Evolutionary conservation across 2,888 invertebrate species (phyloP).

Genomic region (Poecilus cupreus): DNA sequence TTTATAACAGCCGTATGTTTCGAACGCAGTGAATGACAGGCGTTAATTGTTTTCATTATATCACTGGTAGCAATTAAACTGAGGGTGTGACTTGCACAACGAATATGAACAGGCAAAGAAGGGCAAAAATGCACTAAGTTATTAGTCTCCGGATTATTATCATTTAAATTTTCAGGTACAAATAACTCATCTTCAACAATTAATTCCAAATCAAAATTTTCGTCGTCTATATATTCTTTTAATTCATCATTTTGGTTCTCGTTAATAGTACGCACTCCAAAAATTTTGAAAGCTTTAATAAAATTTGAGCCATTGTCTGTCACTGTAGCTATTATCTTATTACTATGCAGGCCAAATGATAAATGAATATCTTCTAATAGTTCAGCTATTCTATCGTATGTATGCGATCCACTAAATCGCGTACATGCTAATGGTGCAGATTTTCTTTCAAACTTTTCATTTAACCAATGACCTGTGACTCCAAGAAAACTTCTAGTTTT

Average conservation of each 20-base stretch:
- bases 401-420: background rate
- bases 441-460: background rate
- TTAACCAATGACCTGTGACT: background rate
- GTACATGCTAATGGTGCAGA: background rate
- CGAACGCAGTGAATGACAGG: background rate
- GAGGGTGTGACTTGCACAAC: slow-evolving; percentile 48
- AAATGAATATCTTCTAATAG: background rate
- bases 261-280: background rate
- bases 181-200: background rate
- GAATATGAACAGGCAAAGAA: slow-evolving; percentile 17
- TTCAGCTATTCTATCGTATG: background rate
- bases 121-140: background rate
- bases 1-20: slow-evolving; percentile 21
- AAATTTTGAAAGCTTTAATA: background rate
- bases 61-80: slow-evolving; percentile 37
- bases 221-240: background rate
- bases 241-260: background rate
- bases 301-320: too few species aligned
- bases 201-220: background rate
- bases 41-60: background rate
- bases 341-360: background rate
- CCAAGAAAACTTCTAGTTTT: background rate
- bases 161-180: too few species aligned
- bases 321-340: background rate
- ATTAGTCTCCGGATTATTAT: background rate